Evolutionary conservation across 2,888 invertebrate species (phyloP).

Genomic region (Gasteruption jaculator): DNA sequence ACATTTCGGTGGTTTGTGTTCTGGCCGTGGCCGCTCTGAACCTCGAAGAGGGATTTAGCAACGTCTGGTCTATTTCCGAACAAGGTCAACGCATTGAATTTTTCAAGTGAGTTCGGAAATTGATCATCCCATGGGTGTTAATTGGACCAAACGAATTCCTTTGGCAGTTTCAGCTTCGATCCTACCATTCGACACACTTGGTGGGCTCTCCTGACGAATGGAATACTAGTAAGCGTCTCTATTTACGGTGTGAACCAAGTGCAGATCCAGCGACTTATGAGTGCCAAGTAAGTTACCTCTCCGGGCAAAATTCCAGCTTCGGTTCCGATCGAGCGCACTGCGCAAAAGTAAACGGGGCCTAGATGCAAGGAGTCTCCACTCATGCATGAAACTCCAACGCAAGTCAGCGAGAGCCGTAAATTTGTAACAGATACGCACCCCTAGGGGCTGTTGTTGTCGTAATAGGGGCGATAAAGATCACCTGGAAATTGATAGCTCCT

Average conservation of each 20-base stretch:
- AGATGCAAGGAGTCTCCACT: no score
- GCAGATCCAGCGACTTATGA: conserved; percentile 71
- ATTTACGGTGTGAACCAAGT: conserved; percentile 85
- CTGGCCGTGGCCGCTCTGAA: conserved; percentile 68
- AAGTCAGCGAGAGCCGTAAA: no score
- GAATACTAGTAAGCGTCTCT: conserved; percentile 69
- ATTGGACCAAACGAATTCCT: background rate
- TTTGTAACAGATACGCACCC: no score
- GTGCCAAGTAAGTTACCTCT: conserved; percentile 64
- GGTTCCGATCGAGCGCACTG: no score
- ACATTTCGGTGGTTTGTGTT: conserved; percentile 72
- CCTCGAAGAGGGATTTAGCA: conserved; percentile 62
- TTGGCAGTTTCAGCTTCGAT: conserved; percentile 66
- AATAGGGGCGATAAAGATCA: no score
- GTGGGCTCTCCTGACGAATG: conserved; percentile 74
- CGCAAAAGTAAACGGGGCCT: no score
- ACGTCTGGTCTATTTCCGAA: conserved; percentile 67
- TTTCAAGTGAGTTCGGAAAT: conserved; percentile 63
- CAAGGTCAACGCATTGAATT: conserved; percentile 68
- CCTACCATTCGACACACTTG: conserved; percentile 78
- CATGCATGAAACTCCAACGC: no score
- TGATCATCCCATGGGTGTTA: background rate
- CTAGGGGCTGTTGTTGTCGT: no score
- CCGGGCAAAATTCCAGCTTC: no score
- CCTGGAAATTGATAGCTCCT: no score